These are phyloP conservation scores for Drosophila biarmipes DNA, from an alignment of 1,140 invertebrate species.

Conservation along the genomic window DNA sequence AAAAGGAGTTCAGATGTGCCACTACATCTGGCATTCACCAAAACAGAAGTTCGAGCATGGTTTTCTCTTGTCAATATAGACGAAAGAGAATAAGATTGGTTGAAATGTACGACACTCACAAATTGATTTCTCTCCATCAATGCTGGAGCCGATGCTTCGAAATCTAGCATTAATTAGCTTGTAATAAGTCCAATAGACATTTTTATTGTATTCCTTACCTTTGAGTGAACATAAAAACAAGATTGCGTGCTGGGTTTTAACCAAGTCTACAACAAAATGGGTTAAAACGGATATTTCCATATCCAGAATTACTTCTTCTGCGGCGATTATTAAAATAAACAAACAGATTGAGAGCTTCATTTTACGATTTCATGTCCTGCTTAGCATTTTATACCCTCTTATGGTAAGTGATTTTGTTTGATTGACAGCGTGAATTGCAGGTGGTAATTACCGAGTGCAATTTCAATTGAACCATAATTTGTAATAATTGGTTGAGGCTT, in stretches of 20 bases:
- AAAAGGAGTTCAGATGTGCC: conserved; percentile 28
- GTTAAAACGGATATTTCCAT: conserved; percentile 54
- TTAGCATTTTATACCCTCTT: conserved; percentile 29
- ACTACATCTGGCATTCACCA: conserved; percentile 54
- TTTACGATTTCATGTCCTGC: background rate
- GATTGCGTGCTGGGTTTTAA: conserved; percentile 44
- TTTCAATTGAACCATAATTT: background rate
- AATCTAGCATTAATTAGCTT: background rate
- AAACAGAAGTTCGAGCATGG: conserved; percentile 51
- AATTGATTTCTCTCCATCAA: conserved; percentile 59
- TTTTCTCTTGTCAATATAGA: conserved; percentile 45
- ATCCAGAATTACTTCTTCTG: background rate
- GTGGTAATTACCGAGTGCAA: conserved; percentile 14
- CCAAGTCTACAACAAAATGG: conserved; percentile 36
- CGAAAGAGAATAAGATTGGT: conserved; percentile 22
- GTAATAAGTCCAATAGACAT: no score
- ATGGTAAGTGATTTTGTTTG: conserved; percentile 16
- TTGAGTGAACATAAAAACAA: conserved; percentile 54
- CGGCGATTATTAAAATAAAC: conserved; percentile 6
- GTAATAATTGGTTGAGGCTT: background rate
- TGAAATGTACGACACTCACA: conserved; percentile 43
- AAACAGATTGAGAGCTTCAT: conserved; percentile 31
- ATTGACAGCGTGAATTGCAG: conserved; percentile 62
- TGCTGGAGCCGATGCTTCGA: conserved; percentile 17
- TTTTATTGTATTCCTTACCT: conserved; percentile 20